Conservation (phyloP, 1,140 invertebrate species). For the Caerostris extrusa region DNA sequence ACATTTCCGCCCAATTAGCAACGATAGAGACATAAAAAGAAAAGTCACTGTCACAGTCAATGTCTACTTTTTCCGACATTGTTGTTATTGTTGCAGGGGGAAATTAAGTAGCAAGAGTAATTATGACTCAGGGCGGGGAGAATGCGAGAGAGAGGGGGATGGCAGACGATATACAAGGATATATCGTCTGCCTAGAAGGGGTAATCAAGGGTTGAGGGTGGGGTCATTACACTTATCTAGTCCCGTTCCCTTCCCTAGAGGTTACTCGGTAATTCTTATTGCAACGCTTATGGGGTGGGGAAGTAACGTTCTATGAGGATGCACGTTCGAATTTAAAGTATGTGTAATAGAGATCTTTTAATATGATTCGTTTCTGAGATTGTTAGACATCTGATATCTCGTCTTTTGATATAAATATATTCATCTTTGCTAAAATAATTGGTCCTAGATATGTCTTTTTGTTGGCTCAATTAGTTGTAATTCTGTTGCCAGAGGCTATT, state of each 20-base stretch:
- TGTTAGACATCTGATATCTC: too few species aligned
- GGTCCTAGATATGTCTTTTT: too few species aligned
- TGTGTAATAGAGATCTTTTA: too few species aligned
- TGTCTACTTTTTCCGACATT: slow-evolving; percentile 51
- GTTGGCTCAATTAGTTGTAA: too few species aligned
- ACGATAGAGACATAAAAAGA: background rate
- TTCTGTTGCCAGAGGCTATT: too few species aligned
- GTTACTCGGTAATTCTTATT: slow-evolving; percentile 26
- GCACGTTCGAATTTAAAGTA: too few species aligned
- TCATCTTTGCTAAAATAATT: too few species aligned
- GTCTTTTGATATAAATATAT: too few species aligned
- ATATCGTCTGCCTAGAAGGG: slow-evolving; percentile 42
- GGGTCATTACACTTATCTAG: slow-evolving; percentile 62
- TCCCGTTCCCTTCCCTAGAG: background rate
- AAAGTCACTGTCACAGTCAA: background rate
- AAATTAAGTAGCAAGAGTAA: slow-evolving; percentile 65
- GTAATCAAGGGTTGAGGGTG: slow-evolving; percentile 56
- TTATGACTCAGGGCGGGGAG: slow-evolving; percentile 30
- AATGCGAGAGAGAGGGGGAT: background rate
- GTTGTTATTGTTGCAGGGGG: background rate
- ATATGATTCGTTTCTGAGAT: too few species aligned
- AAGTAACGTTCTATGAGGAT: too few species aligned
- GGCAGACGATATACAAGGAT: background rate
- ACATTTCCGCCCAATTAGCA: slow-evolving; percentile 44
- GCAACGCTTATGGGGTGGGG: background rate